Evolutionary conservation across 2,797 vertebrate genomes (phyloP), one percentile per base, ranked within the genome.

Genomic region (Numenius phaeopus): DNA sequence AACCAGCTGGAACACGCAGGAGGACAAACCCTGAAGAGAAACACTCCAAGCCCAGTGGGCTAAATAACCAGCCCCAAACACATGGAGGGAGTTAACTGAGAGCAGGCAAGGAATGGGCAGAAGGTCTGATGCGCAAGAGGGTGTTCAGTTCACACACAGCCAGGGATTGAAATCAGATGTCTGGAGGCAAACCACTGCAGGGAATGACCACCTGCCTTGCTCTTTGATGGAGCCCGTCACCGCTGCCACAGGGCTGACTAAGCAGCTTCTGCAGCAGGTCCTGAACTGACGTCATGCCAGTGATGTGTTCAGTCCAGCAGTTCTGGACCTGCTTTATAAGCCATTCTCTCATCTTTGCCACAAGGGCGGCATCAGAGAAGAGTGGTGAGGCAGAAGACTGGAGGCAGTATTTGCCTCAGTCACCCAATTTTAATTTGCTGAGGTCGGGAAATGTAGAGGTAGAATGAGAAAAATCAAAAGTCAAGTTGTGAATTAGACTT

Each of bases 401-500:
- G 47, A 66, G 54, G 65, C 61, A 42, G 15, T 24, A 2, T 46
- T 86, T 90, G 78, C 92, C 49, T 94, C 81, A 75, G 37, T 64
- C 37, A 64, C 44, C 52, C 4, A 4, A 14, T 70, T 70, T 77
- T 32, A 52, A 73, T 94, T 80, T 89, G 75, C 84, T 67, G 46
- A 83, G 65, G 46, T 91, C 83, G 92, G 76, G 75, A 94, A 75
- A 71, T 46, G 34, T 2, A 89, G 73, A 37, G 22, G 26, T 44
- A 71, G 59, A 80, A 71, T n/a, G 64, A 89, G 70, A 87, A 81
- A 77, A 70, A 40, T 81, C 69, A 81, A 17, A 86, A 81, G 40
- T 49, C 17, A 80, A 92, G 66, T 62, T 91, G 87, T 67, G 89
- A 83, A 83, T 91, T 83, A 83, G 72, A 67, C 47, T 94, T 93